Base-by-base conservation (phyloP, 2,113 vertebrate species). In the Cyanoramphus novaezelandiae region DNA sequence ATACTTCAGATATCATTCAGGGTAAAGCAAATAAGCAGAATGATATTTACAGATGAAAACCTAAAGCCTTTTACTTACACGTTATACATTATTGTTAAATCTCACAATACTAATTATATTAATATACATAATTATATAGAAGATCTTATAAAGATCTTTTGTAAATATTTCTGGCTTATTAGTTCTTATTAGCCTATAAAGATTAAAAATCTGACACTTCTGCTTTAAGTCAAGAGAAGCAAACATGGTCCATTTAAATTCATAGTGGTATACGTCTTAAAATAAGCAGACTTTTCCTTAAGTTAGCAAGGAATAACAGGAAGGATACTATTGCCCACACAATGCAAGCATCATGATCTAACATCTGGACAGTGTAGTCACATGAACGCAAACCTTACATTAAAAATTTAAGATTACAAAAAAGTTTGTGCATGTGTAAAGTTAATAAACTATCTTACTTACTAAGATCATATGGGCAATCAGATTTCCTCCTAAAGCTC, bases 391-490 rank as follows among this genome's bases (percentile, higher is more conserved):
- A 86, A 67, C 28, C 27, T 49, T 78, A 37, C 23, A 74, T 37
- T 49, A 52, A 78, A 75, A 91, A 23, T 9, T 9, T 2, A 53
- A 46, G 14, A 49, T 25, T 47, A 76, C 7, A 75, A 53, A 64
- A 65, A 15, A 13, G 23, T 20, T 84, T 19, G 53, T 18, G 17
- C 6, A 50, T 5, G 6, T 37, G 10, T 57, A 7, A 89, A 86
- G 33, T 70, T 60, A 72, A 55, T 84, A 86, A 89, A 62, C 16
- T 35, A 35, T 72, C 47, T 64, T 92, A 98, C 98, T 98, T 98
- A 99, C 99, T 98, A 99, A 98, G 97, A 99, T 98, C 99, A 99
- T 99, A 71, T 99, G 99, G 29, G 99, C 99, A 3, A 99, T 97
- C 72, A 99, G 92, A 97, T 99, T 99, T 96, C 99, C 99, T 90